These are phyloP conservation scores for Pteria penguin DNA, from an alignment of 2,888 invertebrate genomes.

Conservation along the genomic window DNA sequence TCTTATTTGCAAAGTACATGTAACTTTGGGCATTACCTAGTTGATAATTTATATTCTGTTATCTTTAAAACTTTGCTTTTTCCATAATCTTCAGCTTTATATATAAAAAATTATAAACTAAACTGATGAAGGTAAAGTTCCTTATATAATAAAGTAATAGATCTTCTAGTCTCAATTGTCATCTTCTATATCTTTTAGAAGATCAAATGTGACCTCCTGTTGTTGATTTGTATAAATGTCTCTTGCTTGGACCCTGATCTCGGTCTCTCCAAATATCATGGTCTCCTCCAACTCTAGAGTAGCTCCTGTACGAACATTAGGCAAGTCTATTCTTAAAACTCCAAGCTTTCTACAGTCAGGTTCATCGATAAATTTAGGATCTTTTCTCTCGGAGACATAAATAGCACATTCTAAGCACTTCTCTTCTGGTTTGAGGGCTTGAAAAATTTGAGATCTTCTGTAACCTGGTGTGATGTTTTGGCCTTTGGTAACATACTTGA, in stretches of 20 bases:
- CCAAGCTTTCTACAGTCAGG: conserved; percentile 22
- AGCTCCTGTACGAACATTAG: conserved; percentile 13
- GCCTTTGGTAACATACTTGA: conserved; percentile 23
- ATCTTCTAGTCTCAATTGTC: no score
- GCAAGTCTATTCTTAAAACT: conserved; percentile 15
- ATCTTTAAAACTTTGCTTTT: no score
- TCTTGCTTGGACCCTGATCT: conserved; percentile 25
- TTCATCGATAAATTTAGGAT: conserved; percentile 30
- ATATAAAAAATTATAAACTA: no score
- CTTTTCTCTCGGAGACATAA: conserved; percentile 25
- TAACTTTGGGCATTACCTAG: no score
- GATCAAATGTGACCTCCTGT: conserved; percentile 20
- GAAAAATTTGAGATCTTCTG: conserved; percentile 27
- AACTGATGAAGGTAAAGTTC: no score
- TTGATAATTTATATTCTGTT: no score
- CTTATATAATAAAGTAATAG: no score
- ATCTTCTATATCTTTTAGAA: conserved; percentile 1
- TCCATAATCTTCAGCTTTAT: no score
- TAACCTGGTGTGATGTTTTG: conserved; percentile 25
- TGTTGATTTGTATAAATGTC: conserved; percentile 17
- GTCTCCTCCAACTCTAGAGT: conserved; percentile 36
- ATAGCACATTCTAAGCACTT: conserved; percentile 23
- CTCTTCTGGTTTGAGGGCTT: conserved; percentile 32
- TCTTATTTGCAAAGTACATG: no score
- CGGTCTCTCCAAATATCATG: conserved; percentile 40